phyloP scores from a whole-genome alignment of 2,797 vertebrate species.

The Carapus acus region DNA sequence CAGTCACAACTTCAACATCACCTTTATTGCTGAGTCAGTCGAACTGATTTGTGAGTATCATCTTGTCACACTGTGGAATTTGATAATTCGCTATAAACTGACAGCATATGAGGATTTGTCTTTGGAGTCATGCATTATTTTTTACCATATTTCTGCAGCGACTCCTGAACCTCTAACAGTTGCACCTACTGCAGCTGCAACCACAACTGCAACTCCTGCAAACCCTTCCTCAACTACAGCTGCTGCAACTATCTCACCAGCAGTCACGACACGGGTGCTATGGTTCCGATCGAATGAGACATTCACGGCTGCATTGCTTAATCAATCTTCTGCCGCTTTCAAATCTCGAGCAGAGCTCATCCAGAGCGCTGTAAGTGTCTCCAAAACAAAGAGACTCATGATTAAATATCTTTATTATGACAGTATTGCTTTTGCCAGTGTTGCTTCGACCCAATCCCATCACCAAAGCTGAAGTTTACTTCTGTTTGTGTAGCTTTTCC shows the following conservation, averaged over 20 bases:
- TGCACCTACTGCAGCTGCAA: not conserved
- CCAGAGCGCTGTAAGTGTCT: constrained; percentile 28
- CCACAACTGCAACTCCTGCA: not conserved
- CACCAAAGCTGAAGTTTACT: not conserved
- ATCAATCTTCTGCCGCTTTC: constrained; percentile 33
- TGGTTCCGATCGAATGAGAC: constrained; percentile 42
- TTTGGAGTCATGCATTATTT: no score
- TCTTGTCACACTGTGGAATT: no score
- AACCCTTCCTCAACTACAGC: not conserved
- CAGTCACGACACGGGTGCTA: constrained; percentile 9
- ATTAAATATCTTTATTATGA: not conserved
- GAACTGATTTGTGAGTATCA: constrained; percentile 9
- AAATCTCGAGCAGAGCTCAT: constrained; percentile 17
- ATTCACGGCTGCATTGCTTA: constrained; percentile 38
- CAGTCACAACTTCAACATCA: constrained; percentile 19
- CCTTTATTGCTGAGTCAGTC: not conserved
- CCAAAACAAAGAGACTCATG: not conserved
- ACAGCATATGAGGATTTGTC: not conserved
- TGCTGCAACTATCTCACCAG: not conserved
- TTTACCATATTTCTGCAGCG: no score
- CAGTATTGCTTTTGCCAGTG: no score
- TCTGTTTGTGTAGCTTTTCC: constrained; percentile 43
- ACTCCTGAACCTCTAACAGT: not conserved
- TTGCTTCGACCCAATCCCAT: no score
- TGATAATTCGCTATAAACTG: not conserved